phyloP scores from a whole-genome alignment of 30 jellyfish, hydroid and myxozoan species.

The Rhopilema esculentum region DNA sequence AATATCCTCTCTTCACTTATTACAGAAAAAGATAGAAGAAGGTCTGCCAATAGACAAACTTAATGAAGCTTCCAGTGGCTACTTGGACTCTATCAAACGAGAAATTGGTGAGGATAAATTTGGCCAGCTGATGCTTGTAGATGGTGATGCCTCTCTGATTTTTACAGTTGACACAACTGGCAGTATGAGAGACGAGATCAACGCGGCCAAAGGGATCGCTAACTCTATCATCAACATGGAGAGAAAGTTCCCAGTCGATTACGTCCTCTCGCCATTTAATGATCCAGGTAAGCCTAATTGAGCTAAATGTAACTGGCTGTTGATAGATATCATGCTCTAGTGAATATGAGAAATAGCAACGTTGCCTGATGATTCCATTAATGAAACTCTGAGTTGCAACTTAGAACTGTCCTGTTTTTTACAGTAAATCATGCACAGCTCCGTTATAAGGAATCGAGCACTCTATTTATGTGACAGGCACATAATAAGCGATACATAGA shows the following conservation, averaged over 20 bases:
- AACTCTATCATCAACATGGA: constrained; percentile 47
- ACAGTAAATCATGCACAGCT: no score
- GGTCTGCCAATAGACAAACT: constrained; percentile 83
- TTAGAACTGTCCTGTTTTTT: no score
- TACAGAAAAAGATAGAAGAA: constrained; percentile 78
- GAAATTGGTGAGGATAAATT: constrained; percentile 71
- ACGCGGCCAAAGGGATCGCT: constrained; percentile 72
- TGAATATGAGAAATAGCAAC: no score
- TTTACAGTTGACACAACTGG: constrained; percentile 90
- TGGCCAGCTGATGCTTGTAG: constrained; percentile 59
- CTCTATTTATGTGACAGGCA: no score
- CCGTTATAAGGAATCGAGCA: no score
- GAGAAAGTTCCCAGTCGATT: constrained; percentile 75
- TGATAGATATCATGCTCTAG: no score
- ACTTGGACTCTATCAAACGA: constrained; percentile 41
- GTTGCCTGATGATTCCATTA: no score
- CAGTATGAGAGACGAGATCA: constrained; percentile 81
- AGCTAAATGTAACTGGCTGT: no score
- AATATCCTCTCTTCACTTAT: no score
- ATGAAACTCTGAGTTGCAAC: no score
- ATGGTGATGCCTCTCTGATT: constrained; percentile 75
- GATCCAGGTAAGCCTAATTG: constrained; percentile 75
- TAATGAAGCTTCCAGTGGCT: constrained; percentile 71
- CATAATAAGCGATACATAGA: no score
- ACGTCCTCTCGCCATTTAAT: constrained; percentile 76